Evolutionary conservation across 1,140 invertebrate species (phyloP).

Genomic region (Heterodera schachtii): DNA sequence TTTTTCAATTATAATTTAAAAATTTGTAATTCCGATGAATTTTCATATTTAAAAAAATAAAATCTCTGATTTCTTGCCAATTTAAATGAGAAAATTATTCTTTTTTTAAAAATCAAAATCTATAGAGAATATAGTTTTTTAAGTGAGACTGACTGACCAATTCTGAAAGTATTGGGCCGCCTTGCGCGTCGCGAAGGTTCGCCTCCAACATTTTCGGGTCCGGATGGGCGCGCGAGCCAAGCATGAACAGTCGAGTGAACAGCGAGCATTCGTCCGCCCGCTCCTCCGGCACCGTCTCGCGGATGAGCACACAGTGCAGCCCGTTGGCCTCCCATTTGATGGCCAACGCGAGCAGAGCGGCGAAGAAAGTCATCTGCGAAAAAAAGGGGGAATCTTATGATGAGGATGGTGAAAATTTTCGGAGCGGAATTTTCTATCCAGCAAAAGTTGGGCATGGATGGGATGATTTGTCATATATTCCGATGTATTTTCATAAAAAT

Average conservation of each 20-base stretch:
- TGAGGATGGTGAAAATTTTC: too few species aligned
- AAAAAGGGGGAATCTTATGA: too few species aligned
- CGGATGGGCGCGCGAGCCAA: conserved; percentile 53
- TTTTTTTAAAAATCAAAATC: too few species aligned
- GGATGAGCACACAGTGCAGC: conserved; percentile 56
- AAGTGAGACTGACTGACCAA: conserved; percentile 36
- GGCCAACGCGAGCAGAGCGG: conserved; percentile 51
- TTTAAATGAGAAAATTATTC: too few species aligned
- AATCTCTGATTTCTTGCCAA: too few species aligned
- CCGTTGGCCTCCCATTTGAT: conserved; percentile 55
- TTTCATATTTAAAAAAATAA: too few species aligned
- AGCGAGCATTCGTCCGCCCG: conserved; percentile 25
- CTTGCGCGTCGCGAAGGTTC: conserved; percentile 52
- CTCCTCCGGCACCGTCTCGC: conserved; percentile 45
- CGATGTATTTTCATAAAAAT: too few species aligned
- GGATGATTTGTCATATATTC: too few species aligned
- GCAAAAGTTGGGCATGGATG: too few species aligned
- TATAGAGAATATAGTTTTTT: neutral
- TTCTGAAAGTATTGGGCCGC: conserved; percentile 61
- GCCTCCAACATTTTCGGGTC: conserved; percentile 45
- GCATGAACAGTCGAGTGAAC: conserved; percentile 48
- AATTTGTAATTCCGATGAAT: too few species aligned
- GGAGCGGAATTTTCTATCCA: too few species aligned
- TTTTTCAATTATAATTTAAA: too few species aligned
- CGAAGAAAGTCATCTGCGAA: conserved; percentile 61